phyloP scores from a whole-genome alignment of 2,888 invertebrate genomes.

The Camptogramma bilineatum region DNA sequence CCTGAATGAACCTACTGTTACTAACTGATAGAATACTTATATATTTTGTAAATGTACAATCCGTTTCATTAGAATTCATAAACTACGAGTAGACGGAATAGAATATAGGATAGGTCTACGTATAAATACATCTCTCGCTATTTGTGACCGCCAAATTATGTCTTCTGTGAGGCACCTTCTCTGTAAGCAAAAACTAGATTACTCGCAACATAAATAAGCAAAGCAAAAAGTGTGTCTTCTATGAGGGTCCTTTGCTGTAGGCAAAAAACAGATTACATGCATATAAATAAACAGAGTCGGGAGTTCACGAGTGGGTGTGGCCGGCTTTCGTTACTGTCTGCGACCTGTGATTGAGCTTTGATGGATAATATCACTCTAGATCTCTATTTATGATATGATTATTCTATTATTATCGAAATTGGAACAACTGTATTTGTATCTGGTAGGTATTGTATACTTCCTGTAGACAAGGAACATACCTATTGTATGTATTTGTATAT shows the following conservation, averaged over 20 bases:
- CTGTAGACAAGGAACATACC: too few relatives aligned
- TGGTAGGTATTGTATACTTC: too few relatives aligned
- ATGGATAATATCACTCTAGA: conserved; percentile 5
- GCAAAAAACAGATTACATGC: not conserved
- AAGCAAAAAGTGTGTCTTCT: conserved; percentile 1
- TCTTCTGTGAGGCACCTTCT: not conserved
- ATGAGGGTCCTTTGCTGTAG: not conserved
- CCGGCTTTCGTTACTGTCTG: conserved; percentile 36
- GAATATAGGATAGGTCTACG: too few relatives aligned
- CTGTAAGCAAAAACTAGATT: not conserved
- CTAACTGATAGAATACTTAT: too few relatives aligned
- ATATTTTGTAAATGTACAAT: too few relatives aligned
- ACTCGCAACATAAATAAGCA: too few relatives aligned
- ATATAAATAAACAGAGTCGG: conserved; percentile 5
- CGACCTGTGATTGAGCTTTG: conserved; percentile 23
- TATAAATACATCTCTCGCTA: too few relatives aligned
- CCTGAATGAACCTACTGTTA: too few relatives aligned
- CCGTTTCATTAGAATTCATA: too few relatives aligned
- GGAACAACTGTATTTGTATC: too few relatives aligned
- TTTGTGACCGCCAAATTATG: not conserved
- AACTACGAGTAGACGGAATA: too few relatives aligned
- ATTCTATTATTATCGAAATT: not conserved
- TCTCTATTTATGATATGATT: not conserved
- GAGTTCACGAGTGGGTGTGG: conserved; percentile 18
- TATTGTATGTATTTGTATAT: too few relatives aligned